Percentiles rank a stretch among this genome's conserved stretches.
These are phyloP conservation scores for Rachycentron canadum DNA, from an alignment of 2,797 vertebrate species.

Conservation along the genomic window DNA sequence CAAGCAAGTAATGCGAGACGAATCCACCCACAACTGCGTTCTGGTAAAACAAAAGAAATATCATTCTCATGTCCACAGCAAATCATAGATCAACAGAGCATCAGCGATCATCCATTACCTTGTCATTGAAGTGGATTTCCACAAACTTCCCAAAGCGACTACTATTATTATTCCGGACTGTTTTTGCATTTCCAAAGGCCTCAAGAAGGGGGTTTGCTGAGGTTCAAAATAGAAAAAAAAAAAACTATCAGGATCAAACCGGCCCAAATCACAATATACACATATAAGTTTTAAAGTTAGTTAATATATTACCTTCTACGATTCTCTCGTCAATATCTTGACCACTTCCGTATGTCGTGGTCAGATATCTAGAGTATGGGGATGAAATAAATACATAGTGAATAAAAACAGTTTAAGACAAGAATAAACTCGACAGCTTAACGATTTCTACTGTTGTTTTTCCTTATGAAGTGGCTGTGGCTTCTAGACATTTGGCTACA, in stretches of 20 bases:
- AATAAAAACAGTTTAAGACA: background rate
- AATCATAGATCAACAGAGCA: background rate
- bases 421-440: background rate
- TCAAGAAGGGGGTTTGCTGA: constrained; percentile 97
- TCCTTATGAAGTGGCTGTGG: too few relatives aligned
- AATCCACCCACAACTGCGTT: constrained; percentile 97
- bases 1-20: constrained; percentile 97
- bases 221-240: constrained; percentile 21
- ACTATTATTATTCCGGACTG: constrained; percentile 98
- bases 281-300: background rate
- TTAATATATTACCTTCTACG: constrained; percentile 91
- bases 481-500: too few relatives aligned
- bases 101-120: constrained; percentile 82
- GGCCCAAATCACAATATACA: background rate
- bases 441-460: background rate
- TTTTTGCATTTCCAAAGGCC: constrained; percentile 99
- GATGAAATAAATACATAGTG: background rate
- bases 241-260: constrained; percentile 4
- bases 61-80: background rate
- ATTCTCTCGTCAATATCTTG: constrained; percentile 99
- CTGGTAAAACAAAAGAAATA: constrained; percentile 72
- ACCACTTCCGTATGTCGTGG: constrained; percentile 95
- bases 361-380: constrained; percentile 91
- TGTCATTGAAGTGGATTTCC: constrained; percentile 99
- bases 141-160: constrained; percentile 99